These are phyloP conservation scores for Sebastolobus altivelis DNA, from an alignment of 2,797 vertebrate species.

Conservation along the genomic window DNA sequence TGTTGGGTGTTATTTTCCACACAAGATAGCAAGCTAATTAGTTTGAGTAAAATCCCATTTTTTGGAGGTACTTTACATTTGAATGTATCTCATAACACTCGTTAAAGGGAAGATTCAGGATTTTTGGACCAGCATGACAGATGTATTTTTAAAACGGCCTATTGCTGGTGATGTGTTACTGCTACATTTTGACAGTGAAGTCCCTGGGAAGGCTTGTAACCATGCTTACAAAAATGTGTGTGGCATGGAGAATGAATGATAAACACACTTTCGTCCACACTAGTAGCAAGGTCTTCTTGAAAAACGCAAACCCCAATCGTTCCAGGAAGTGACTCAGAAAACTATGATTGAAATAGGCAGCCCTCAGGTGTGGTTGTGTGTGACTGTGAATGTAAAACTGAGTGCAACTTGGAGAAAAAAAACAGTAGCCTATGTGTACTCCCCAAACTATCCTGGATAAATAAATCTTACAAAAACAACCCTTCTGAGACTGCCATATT, in stretches of 20 bases:
- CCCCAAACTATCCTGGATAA: slow-evolving; percentile 52
- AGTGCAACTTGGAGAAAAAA: slow-evolving; percentile 8
- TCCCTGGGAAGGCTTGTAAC: slow-evolving; percentile 5
- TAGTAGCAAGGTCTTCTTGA: slow-evolving; percentile 19
- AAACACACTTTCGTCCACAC: slow-evolving; percentile 28
- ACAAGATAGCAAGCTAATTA: neutral
- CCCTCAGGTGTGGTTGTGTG: slow-evolving; percentile 47
- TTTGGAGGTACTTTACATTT: neutral
- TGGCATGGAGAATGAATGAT: slow-evolving; percentile 12
- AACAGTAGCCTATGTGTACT: slow-evolving; percentile 21
- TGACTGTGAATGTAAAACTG: slow-evolving; percentile 44
- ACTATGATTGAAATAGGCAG: slow-evolving; percentile 38
- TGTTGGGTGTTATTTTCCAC: slow-evolving; percentile 2
- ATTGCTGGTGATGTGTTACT: neutral
- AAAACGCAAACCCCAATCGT: slow-evolving; percentile 24
- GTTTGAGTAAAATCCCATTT: neutral
- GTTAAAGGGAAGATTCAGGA: neutral
- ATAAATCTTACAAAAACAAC: slow-evolving; percentile 41
- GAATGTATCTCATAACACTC: neutral
- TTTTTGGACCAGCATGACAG: neutral
- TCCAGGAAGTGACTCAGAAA: slow-evolving; percentile 41
- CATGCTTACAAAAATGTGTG: neutral
- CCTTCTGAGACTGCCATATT: slow-evolving; percentile 49
- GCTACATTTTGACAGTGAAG: neutral
- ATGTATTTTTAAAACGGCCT: neutral